Conservation (phyloP, 2,797 vertebrate genomes). For the Micropoecilia bifurca region DNA sequence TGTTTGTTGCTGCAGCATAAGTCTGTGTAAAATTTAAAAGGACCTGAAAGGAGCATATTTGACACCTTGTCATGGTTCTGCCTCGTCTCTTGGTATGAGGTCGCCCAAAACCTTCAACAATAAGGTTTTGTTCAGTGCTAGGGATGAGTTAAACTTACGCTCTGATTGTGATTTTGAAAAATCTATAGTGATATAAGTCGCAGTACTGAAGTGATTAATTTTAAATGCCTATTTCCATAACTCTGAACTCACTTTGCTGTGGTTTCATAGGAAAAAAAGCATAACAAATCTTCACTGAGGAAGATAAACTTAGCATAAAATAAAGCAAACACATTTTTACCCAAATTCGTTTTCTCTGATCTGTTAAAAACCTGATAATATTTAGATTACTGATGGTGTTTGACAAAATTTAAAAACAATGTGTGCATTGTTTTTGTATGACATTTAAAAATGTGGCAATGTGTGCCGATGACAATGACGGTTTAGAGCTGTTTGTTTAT, state of each 20-base stretch:
- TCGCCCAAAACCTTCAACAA: background rate
- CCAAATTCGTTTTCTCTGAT: background rate
- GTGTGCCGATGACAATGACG: background rate
- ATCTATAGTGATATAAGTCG: background rate
- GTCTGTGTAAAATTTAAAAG: background rate
- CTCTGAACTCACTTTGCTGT: background rate
- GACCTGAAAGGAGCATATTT: background rate
- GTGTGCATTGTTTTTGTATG: background rate
- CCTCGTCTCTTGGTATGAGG: background rate
- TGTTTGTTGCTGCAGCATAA: too few species aligned
- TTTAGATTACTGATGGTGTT: background rate
- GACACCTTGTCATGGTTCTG: background rate
- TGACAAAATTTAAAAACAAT: background rate
- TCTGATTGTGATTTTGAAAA: background rate
- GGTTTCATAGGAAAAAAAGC: background rate
- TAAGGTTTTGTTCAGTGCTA: background rate
- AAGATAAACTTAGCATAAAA: background rate
- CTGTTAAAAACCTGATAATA: background rate
- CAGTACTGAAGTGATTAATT: background rate
- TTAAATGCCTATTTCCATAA: background rate
- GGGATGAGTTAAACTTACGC: background rate
- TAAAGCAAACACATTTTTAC: background rate
- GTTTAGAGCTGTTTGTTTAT: background rate
- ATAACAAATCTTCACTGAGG: background rate
- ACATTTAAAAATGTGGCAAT: background rate